A percentile compares a stretch with the other conserved stretches of the same genome.
These are phyloP conservation scores for Megalops cyprinoides DNA, from an alignment of 2,797 vertebrate species.

Conservation along the genomic window DNA sequence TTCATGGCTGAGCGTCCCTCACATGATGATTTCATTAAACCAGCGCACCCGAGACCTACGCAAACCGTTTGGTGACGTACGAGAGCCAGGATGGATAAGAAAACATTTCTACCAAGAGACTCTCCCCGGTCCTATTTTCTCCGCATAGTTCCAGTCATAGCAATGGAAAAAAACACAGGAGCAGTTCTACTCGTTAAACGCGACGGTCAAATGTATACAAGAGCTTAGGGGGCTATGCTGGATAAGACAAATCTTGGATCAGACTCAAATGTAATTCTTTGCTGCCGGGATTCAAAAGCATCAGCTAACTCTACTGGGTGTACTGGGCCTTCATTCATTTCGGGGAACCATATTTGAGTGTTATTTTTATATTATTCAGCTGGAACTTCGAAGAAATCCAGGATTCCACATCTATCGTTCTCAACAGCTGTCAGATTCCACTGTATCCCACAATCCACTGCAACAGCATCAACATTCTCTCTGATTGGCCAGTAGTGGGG, in stretches of 20 bases:
- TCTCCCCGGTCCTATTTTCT: too few species aligned
- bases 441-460: not conserved
- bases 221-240: not conserved
- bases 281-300: too few species aligned
- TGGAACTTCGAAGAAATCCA: not conserved
- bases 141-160: too few species aligned
- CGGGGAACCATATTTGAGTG: too few species aligned
- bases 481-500: not conserved
- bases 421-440: not conserved
- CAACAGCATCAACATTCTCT: not conserved
- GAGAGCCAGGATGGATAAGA: too few species aligned
- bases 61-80: too few species aligned
- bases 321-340: too few species aligned
- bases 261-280: not conserved
- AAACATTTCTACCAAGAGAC: too few species aligned
- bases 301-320: too few species aligned
- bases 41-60: not conserved
- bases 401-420: not conserved
- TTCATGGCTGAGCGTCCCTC: not conserved
- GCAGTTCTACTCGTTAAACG: too few species aligned
- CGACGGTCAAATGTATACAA: too few species aligned
- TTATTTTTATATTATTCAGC: not conserved
- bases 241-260: not conserved
- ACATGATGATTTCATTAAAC: not conserved
- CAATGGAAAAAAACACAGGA: too few species aligned